Evolutionary conservation across 2,888 invertebrate genomes (phyloP), one percentile per base, ranked within the genome.

Genomic region (Mactromeris polynyma): DNA sequence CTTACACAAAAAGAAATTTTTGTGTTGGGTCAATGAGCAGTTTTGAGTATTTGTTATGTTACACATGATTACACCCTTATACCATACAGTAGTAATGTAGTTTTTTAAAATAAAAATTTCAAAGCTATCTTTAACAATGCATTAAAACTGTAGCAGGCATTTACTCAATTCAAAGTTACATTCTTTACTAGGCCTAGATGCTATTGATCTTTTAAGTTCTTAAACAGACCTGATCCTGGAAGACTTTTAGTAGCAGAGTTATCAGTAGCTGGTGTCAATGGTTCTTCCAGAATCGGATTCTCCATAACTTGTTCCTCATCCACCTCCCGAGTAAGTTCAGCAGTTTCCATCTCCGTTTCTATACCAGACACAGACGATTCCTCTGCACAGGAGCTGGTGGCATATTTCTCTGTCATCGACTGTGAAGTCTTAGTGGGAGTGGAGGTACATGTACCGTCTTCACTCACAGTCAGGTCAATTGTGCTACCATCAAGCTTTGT

Each of bases 241-340:
- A 58, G 83, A 88, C 88, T 88, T 51, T 87, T 86, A n/a, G 90
- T 82, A 9, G 86, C 69, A 54, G 85, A 87, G 36, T 69, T 51
- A 78, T 91, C 89, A 26, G 89, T 91, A 3, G 69, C 83, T 42
- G 91, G 90, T 9, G 90, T 90, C 14, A 87, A 40, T 54, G 88
- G 88, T 36, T 86, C 88, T 42, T 81, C 81, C 46, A 85, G 38
- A 6, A 21, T 33, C 1, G 38, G 51, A 21, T 77, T 51, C 11
- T 84, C 84, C 14, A 84, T 38, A 31, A 77, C 54, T 17, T 84
- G 54, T 36, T 78, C 84, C 6, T 77, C 84, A 26, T 38, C 36
- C 0, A 84, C 36, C 36, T 84, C 84, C 33, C 78, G 54, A 51
- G 54, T 51, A 38, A 78, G 21, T 51, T 78, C 84, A 36, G 51